These are phyloP conservation scores for Ormyrus rosae DNA, from an alignment of 2,888 invertebrate genomes.

Conservation along the genomic window DNA sequence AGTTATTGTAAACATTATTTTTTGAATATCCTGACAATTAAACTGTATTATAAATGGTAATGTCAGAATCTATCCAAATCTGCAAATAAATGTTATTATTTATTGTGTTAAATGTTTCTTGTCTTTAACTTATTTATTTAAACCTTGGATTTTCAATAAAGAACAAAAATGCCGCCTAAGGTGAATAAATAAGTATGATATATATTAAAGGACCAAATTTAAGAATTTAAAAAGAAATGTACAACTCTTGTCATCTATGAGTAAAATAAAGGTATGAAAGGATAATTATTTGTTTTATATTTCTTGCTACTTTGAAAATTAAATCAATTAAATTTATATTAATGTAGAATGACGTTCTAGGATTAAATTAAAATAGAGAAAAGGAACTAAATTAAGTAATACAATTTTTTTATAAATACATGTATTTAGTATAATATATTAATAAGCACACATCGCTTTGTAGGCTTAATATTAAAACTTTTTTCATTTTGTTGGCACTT, in stretches of 20 bases:
- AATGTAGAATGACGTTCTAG: too few relatives aligned
- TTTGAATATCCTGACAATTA: constrained; percentile 59
- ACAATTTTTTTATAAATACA: constrained; percentile 53
- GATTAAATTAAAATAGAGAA: background rate
- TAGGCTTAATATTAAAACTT: constrained; percentile 57
- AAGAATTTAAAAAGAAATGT: constrained; percentile 22
- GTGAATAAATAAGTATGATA: background rate
- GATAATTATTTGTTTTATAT: background rate
- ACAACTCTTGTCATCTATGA: too few relatives aligned
- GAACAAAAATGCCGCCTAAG: background rate
- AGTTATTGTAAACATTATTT: constrained; percentile 57
- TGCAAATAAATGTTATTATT: constrained; percentile 70
- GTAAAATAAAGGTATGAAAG: background rate
- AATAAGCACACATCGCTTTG: constrained; percentile 58
- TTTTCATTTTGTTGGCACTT: constrained; percentile 58
- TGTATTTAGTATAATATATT: constrained; percentile 54
- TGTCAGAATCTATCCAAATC: constrained; percentile 64
- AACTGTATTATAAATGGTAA: constrained; percentile 62
- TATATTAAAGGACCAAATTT: constrained; percentile 14
- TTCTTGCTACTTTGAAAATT: too few relatives aligned
- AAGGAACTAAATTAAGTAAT: constrained; percentile 15
- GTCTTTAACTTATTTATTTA: constrained; percentile 8
- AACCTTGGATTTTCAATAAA: constrained; percentile 4
- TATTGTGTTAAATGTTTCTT: constrained; percentile 65
- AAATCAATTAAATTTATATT: too few relatives aligned